Evolutionary conservation across 2,888 invertebrate genomes (phyloP).

Genomic region (Yponomeuta evonymella): DNA sequence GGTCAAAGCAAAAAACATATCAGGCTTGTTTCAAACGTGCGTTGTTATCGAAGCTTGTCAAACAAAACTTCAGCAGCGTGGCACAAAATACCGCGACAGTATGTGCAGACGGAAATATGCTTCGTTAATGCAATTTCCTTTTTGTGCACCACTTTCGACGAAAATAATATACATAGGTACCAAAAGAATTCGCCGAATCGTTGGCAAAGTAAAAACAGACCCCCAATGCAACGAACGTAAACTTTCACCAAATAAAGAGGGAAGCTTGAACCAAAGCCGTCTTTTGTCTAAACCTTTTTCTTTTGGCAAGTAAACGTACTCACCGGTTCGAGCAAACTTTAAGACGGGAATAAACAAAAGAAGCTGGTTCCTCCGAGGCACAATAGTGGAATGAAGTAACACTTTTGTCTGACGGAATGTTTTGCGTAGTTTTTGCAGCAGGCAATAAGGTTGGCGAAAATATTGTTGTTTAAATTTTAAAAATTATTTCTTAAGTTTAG

Average conservation of each 20-base stretch:
- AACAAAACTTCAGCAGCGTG: too few relatives aligned
- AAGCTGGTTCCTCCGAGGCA: not conserved
- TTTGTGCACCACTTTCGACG: too few relatives aligned
- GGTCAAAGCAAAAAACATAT: too few relatives aligned
- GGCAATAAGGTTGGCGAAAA: not conserved
- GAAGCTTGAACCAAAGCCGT: not conserved
- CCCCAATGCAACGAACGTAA: not conserved
- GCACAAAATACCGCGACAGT: too few relatives aligned
- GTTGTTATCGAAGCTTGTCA: too few relatives aligned
- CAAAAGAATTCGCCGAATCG: not conserved
- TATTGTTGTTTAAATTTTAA: not conserved
- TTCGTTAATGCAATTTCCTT: too few relatives aligned
- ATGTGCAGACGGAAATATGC: too few relatives aligned
- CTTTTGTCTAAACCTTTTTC: slow-evolving; percentile 13
- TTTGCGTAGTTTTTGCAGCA: not conserved
- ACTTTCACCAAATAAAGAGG: slow-evolving; percentile 6
- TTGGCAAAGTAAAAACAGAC: not conserved
- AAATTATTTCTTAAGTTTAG: too few relatives aligned
- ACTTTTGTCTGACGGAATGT: not conserved
- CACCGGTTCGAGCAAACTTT: slow-evolving; percentile 3
- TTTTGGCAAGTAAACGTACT: slow-evolving; percentile 9
- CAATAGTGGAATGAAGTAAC: slow-evolving; percentile 4
- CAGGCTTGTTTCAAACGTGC: too few relatives aligned
- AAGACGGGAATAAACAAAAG: slow-evolving; percentile 9
- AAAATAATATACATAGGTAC: not conserved